Evolutionary conservation across 2,797 vertebrate species (phyloP), one percentile per base, ranked within the genome.

Genomic region (Enteromius viviparus): DNA sequence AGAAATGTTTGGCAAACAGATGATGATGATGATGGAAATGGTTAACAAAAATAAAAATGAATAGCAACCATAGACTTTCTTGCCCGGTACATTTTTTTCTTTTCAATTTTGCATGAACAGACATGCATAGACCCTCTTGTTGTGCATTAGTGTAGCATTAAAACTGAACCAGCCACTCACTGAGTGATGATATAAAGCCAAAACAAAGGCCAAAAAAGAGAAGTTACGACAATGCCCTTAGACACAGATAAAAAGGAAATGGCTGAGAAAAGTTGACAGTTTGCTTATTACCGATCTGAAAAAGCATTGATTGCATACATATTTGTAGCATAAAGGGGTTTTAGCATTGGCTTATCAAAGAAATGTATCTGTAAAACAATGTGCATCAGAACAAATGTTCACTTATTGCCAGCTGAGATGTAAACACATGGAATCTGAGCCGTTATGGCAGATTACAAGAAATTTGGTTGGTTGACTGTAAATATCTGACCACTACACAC

Each of bases 1-100:
- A 68, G n/a, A 87, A 87, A 83, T 81, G 69, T 79, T 84, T 83
- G 68, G 81, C 82, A 87, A 87, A 80, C 65, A 72, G 76, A 72
- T 6, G 49, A 60, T 26, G 51, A 60, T 26, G 49, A 75, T 62
- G 32, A 77, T 81, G 29, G n/a, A 58, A 78, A 42, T 42, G 3
- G 37, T 62, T 21, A 32, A 60, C 5, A 53, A 55, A n/a, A 21
- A 55, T 3, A 8, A 12, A 66, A 49, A 51, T n/a, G 32, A 77
- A 87, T 72, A 70, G 77, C 58, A 47, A 78, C 12, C 70, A 51
- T 65, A 4, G 76, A 84, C 76, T n/a, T 75, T 23, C 78, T n/a
- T 69, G 70, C 69, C 68, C 26, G 17, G 17, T 32, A 47, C 15
- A 17, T 42, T 70, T 37, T 60, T 21, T 45, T 37, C 29, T 40